phyloP scores from a whole-genome alignment of 1,140 invertebrate genomes.

The Physella acuta region DNA sequence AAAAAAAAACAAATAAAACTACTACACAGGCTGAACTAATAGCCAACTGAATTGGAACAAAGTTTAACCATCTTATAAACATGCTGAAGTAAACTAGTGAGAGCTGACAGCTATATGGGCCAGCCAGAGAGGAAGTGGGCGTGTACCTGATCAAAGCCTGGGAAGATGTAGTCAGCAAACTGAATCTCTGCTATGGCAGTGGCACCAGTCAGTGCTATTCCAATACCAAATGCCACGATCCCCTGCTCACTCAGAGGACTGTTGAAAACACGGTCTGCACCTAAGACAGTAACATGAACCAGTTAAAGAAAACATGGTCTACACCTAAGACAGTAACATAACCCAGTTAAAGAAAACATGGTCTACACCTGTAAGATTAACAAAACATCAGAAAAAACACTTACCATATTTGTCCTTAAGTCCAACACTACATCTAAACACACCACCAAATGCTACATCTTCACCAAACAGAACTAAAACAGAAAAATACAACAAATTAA shows the following conservation, averaged over 20 bases:
- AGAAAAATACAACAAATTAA: neutral
- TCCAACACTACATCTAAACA: constrained; percentile 93
- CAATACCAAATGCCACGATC: constrained; percentile 96
- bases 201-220: constrained; percentile 80
- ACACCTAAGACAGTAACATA: neutral
- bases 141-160: constrained; percentile 94
- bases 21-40: too few species aligned
- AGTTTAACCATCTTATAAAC: too few species aligned
- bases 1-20: too few species aligned
- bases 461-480: constrained; percentile 87
- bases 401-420: constrained; percentile 90
- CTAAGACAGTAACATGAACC: constrained; percentile 38
- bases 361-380: neutral
- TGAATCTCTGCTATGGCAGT: constrained; percentile 98
- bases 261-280: constrained; percentile 90
- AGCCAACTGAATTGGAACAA: too few species aligned
- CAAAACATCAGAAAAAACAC: constrained; percentile 11
- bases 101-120: too few species aligned
- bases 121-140: too few species aligned
- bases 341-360: neutral
- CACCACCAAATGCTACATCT: constrained; percentile 97
- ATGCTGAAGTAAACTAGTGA: too few species aligned
- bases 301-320: neutral
- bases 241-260: constrained; percentile 98
- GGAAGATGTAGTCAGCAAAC: constrained; percentile 99